Base-by-base conservation (phyloP, 2,888 invertebrate species). In the Cheilosia variabilis region DNA sequence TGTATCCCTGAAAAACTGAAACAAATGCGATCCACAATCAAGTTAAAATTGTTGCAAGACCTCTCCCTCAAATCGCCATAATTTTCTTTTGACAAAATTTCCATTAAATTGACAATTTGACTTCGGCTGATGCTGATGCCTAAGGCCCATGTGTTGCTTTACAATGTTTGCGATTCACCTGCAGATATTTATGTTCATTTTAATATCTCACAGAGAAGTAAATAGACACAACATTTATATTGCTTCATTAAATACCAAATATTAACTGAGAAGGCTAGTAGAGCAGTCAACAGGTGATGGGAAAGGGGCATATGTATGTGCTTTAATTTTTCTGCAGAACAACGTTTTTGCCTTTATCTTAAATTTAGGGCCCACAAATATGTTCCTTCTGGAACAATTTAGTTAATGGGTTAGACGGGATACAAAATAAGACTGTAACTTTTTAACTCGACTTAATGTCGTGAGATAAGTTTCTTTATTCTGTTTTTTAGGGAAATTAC, bases 11-110 rank as follows among this genome's bases (percentile, higher is more conserved):
- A 0, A 24, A 53, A 53, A 53, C 6, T 27, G 13, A 27, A 53
- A 53, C 52, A 53, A 53, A n/a, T n/a, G 27, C 52, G 15, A 52
- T 53, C 15, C 52, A 27, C 52, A 53, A 24, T 53, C 5, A 27
- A 53, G 52, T 53, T 53, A 53, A 27, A 5, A 19, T 52, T 24
- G 15, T 53, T 53, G 52, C 52, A 53, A 9, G 24, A 4, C 52
- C n/a, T 6, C 52, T 27, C 52, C 15, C 24, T 24, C 24, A 4
- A 27, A 6, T 24, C 13, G 22, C 10, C 15, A 27, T 5, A 2
- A 24, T 53, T 15, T 53, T 27, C 27, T 13, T 53, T 53, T 53
- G 52, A 27, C 52, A 53, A 52, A 24, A 22, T 52, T 52, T 22
- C 22, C 22, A 22, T 22, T 52, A n/a, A 53, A 24, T 24, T 13